Evolutionary conservation across 2,888 invertebrate genomes (phyloP).

Genomic region (Sphaerolaimus hirsutus): DNA sequence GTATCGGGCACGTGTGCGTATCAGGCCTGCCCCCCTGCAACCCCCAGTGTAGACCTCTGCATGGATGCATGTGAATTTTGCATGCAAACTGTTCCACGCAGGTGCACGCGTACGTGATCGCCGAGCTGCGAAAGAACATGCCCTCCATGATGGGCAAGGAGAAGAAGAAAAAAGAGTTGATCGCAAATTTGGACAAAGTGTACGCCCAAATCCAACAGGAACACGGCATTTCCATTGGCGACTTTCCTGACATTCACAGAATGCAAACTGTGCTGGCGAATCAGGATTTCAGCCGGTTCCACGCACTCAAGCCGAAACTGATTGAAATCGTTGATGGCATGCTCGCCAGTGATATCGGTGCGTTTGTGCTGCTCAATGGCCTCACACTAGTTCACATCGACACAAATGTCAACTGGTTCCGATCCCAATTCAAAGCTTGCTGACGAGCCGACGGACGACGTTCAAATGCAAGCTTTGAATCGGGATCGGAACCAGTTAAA

Average conservation of each 20-base stretch:
- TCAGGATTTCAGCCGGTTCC: conserved; percentile 82
- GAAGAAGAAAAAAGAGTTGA: conserved; percentile 82
- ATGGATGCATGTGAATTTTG: too few relatives aligned
- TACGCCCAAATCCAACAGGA: conserved; percentile 57
- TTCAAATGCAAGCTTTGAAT: too few relatives aligned
- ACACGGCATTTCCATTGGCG: conserved; percentile 82
- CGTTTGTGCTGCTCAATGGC: conserved; percentile 18
- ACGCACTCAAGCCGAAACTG: conserved; percentile 55
- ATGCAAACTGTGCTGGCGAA: conserved; percentile 69
- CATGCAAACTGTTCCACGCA: too few relatives aligned
- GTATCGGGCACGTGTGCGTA: too few relatives aligned
- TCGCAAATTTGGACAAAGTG: conserved; percentile 66
- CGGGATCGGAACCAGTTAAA: too few relatives aligned
- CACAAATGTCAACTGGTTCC: too few relatives aligned
- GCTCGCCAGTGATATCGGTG: conserved; percentile 80
- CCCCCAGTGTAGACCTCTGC: too few relatives aligned
- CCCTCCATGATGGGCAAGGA: conserved; percentile 90
- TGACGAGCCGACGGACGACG: too few relatives aligned
- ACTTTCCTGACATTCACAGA: conserved; percentile 87
- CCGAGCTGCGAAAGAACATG: conserved; percentile 62
- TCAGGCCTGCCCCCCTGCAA: too few relatives aligned
- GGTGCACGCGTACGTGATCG: conserved; percentile 92
- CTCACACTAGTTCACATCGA: too few relatives aligned
- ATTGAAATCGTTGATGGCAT: conserved; percentile 72
- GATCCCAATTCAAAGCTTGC: too few relatives aligned